phyloP scores from a whole-genome alignment of 2,113 vertebrate genomes.

The Gallinago media region DNA sequence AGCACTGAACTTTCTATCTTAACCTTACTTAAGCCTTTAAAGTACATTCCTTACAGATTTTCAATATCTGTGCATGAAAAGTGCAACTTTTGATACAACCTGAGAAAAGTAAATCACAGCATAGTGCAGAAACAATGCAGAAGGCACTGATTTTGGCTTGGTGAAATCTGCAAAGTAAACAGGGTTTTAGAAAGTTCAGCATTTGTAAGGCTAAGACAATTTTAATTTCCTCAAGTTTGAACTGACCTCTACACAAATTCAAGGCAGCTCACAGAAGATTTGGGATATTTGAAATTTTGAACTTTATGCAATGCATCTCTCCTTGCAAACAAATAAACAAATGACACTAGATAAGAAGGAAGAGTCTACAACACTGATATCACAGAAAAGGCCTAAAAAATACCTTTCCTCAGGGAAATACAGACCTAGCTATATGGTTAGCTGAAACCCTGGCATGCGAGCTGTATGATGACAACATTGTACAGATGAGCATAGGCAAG shows the following conservation, averaged over 20 bases:
- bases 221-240: neutral
- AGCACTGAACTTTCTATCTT: neutral
- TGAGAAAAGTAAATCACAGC: neutral
- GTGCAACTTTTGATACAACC: neutral
- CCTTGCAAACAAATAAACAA: neutral
- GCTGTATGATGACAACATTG: neutral
- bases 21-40: neutral
- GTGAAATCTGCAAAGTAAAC: neutral
- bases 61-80: neutral
- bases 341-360: neutral
- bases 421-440: neutral
- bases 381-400: neutral
- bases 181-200: neutral
- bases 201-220: neutral
- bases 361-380: neutral
- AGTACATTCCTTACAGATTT: neutral
- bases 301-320: neutral
- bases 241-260: neutral
- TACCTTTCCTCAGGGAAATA: neutral
- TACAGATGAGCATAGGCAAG: neutral
- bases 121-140: neutral
- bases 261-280: neutral
- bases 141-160: neutral
- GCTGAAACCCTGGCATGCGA: neutral
- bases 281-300: neutral